Conservation (phyloP, 2,797 vertebrate species). For the Otolemur crassicaudatus region DNA sequence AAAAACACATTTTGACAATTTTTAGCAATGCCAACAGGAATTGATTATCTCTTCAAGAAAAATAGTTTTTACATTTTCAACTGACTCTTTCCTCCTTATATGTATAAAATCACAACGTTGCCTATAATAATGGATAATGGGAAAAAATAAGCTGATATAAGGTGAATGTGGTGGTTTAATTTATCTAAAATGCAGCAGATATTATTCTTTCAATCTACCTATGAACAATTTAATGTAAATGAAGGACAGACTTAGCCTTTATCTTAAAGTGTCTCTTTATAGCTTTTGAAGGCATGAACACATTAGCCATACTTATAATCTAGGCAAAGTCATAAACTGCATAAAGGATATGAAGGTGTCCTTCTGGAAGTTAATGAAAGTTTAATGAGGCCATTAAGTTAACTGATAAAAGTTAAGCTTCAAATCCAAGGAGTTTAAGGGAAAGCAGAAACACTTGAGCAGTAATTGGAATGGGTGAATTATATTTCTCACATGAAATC, state of each 20-base stretch:
- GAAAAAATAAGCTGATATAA: not conserved
- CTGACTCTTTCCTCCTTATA: not conserved
- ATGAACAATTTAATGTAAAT: not conserved
- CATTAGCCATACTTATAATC: not conserved
- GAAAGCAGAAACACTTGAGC: not conserved
- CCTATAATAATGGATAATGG: not conserved
- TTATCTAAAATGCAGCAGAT: not conserved
- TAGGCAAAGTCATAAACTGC: not conserved
- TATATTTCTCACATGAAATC: not conserved
- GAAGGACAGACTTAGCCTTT: not conserved
- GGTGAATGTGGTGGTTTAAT: not conserved
- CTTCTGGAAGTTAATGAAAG: slow-evolving; percentile 29
- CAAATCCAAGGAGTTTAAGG: not conserved
- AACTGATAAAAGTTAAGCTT: slow-evolving; percentile 34
- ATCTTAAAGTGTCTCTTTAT: not conserved
- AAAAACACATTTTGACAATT: not conserved
- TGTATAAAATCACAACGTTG: slow-evolving; percentile 36
- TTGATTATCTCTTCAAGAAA: slow-evolving; percentile 32
- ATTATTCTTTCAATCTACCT: not conserved
- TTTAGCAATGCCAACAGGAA: not conserved
- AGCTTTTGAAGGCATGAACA: slow-evolving; percentile 35
- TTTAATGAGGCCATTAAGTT: slow-evolving; percentile 52
- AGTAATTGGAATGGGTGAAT: not conserved
- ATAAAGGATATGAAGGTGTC: not conserved
- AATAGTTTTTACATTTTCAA: slow-evolving; percentile 57